Conservation (phyloP, 1,140 invertebrate species). For the Drosophila tropicalis region DNA sequence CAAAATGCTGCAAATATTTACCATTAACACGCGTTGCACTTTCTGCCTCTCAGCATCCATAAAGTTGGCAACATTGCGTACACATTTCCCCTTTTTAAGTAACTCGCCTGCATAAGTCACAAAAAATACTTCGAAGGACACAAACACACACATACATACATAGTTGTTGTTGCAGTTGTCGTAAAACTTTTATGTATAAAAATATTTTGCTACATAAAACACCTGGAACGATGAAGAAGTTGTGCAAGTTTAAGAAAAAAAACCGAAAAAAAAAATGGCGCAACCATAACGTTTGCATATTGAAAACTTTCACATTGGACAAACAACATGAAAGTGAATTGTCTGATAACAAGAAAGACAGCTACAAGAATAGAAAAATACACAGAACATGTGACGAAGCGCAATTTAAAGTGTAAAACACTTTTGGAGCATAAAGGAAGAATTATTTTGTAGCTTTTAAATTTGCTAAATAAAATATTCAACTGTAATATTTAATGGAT, state of each 20-base stretch:
- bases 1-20: conserved; percentile 18
- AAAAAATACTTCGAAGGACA: conserved; percentile 56
- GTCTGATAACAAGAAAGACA: conserved; percentile 54
- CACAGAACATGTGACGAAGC: no score
- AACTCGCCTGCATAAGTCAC: conserved; percentile 47
- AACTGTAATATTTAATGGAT: no score
- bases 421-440: background rate
- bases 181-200: conserved; percentile 72
- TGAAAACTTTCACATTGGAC: conserved; percentile 69
- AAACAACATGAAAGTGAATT: conserved; percentile 59
- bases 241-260: background rate
- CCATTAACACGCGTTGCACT: background rate
- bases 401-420: conserved; percentile 24
- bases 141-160: conserved; percentile 47
- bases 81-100: conserved; percentile 36
- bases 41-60: background rate
- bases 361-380: conserved; percentile 17
- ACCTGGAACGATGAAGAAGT: conserved; percentile 48
- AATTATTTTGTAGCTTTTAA: conserved; percentile 4
- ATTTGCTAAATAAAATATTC: no score
- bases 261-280: background rate
- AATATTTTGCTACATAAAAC: conserved; percentile 69
- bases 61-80: conserved; percentile 45
- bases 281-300: conserved; percentile 51
- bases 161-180: conserved; percentile 41